Conservation (phyloP, 2,888 invertebrate species). For the Xylota segnis region DNA sequence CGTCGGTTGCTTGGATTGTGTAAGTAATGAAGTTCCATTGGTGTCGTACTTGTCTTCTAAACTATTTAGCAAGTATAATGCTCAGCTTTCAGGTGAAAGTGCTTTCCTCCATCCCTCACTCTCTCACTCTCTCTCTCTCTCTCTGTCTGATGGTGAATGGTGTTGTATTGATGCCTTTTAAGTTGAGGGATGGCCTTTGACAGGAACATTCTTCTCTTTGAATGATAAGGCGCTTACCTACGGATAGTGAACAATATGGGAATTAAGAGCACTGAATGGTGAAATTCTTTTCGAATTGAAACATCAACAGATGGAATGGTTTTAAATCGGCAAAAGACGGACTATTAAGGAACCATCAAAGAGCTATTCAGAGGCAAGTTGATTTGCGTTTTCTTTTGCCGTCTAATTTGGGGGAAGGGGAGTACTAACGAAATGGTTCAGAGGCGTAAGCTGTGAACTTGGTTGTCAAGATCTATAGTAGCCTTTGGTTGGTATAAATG, state of each 20-base stretch:
- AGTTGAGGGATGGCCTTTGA: neutral
- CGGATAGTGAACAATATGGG: neutral
- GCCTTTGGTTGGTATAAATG: too few species aligned
- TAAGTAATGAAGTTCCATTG: constrained; percentile 8
- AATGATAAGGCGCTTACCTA: constrained; percentile 9
- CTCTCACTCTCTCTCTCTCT: too few species aligned
- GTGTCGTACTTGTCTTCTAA: constrained; percentile 14
- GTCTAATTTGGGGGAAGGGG: too few species aligned
- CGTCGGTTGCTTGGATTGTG: neutral
- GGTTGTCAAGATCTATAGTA: too few species aligned
- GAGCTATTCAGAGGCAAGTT: neutral
- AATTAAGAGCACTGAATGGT: constrained; percentile 6
- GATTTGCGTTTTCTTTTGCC: neutral
- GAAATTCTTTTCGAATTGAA: neutral
- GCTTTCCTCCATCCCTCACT: neutral
- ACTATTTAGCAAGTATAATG: constrained; percentile 31
- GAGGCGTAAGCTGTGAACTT: too few species aligned
- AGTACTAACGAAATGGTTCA: too few species aligned
- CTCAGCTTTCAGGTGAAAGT: neutral
- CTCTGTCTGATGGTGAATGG: too few species aligned
- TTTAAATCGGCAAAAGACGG: neutral
- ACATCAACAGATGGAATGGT: neutral
- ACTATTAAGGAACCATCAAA: neutral
- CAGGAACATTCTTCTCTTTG: neutral
- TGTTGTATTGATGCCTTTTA: neutral